These are phyloP conservation scores for Malurus cyaneus DNA, from an alignment of 2,113 vertebrate genomes.

Conservation along the genomic window DNA sequence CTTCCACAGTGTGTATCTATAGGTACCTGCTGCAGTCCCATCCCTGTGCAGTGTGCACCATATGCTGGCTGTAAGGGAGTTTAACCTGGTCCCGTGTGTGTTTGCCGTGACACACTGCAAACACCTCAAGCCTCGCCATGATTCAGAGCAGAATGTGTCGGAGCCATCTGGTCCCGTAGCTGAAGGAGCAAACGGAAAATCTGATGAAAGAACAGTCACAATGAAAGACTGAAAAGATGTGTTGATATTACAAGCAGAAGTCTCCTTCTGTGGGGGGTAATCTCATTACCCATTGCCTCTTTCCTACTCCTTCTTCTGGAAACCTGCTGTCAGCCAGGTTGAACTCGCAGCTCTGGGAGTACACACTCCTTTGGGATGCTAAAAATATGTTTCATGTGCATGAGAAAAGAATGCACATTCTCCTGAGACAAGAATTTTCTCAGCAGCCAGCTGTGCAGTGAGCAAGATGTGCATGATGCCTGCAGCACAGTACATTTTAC, in stretches of 20 bases:
- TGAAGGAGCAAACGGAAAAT: conserved; percentile 57
- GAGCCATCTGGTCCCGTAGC: conserved; percentile 70
- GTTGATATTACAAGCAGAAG: conserved; percentile 42
- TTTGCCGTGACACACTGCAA: conserved; percentile 52
- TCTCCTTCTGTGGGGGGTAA: not conserved
- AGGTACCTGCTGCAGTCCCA: conserved; percentile 27
- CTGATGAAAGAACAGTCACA: conserved; percentile 30
- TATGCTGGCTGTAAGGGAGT: conserved; percentile 27
- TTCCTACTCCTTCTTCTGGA: not conserved
- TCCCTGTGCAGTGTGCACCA: not conserved
- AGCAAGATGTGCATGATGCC: not conserved
- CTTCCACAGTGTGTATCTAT: not conserved
- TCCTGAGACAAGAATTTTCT: conserved; percentile 1
- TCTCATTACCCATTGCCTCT: not conserved
- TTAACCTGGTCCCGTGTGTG: conserved; percentile 13
- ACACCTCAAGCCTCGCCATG: conserved; percentile 62
- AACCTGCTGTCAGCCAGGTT: not conserved
- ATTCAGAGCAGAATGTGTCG: conserved; percentile 70
- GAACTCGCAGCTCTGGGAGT: not conserved
- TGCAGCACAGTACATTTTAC: not conserved
- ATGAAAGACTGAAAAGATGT: conserved; percentile 33
- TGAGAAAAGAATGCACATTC: not conserved
- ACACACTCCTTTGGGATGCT: conserved; percentile 7
- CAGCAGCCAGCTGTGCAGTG: conserved; percentile 32
- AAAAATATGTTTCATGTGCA: conserved; percentile 12